These are phyloP conservation scores for Exocentrus adspersus DNA, from an alignment of 2,888 invertebrate species.

Conservation along the genomic window DNA sequence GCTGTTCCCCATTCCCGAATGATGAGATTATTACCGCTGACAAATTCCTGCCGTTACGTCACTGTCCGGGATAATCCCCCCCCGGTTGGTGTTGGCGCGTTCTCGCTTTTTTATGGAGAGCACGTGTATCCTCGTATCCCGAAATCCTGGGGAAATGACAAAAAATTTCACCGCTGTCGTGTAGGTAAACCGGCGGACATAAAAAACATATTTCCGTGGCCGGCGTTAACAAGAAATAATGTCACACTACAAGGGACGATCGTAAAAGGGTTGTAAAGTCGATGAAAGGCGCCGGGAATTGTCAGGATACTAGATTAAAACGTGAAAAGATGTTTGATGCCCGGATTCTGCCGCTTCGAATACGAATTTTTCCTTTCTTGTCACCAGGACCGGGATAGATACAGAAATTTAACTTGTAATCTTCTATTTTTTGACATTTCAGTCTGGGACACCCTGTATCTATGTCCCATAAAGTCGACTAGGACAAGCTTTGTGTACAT, in stretches of 20 bases:
- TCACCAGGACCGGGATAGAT: too few relatives aligned
- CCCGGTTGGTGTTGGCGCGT: constrained; percentile 4
- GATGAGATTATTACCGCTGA: neutral
- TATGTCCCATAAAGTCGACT: too few relatives aligned
- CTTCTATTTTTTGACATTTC: too few relatives aligned
- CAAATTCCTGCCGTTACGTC: constrained; percentile 4
- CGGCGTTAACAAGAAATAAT: constrained; percentile 16
- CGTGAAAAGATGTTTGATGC: constrained; percentile 1
- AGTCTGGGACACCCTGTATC: too few relatives aligned
- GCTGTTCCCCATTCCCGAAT: too few relatives aligned
- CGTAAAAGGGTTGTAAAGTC: neutral
- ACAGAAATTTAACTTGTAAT: too few relatives aligned
- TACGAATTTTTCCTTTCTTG: neutral
- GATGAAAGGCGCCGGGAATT: neutral
- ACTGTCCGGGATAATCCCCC: constrained; percentile 7
- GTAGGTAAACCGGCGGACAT: constrained; percentile 13
- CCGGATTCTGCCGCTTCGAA: neutral
- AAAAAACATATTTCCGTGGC: constrained; percentile 14
- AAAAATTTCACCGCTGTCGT: constrained; percentile 14
- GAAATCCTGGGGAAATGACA: constrained; percentile 5
- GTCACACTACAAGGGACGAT: constrained; percentile 2
- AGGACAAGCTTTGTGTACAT: constrained; percentile 10
- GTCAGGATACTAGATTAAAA: neutral
- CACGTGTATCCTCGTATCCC: constrained; percentile 16
- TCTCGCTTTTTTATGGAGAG: constrained; percentile 11